phyloP scores from a whole-genome alignment of 2,888 invertebrate species.

The Drosophila vallismaia region DNA sequence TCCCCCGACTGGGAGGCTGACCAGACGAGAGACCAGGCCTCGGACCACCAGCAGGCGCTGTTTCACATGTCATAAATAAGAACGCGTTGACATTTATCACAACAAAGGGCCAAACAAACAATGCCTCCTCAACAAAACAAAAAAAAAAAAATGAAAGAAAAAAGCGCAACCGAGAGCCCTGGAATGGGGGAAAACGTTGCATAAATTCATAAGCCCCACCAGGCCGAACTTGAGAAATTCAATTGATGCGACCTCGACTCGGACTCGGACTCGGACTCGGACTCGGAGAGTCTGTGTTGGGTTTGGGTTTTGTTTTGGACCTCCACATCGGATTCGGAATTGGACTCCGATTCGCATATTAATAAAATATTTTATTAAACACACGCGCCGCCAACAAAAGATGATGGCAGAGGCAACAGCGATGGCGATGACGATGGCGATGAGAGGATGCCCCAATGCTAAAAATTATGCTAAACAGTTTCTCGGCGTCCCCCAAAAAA shows the following conservation, averaged over 20 bases:
- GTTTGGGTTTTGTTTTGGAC: neutral
- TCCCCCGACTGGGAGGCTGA: slow-evolving; percentile 12
- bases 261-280: slow-evolving; percentile 17
- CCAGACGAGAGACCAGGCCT: neutral
- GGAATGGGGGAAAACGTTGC: slow-evolving; percentile 64
- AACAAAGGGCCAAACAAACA: slow-evolving; percentile 72
- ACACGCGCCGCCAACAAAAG: slow-evolving; percentile 67
- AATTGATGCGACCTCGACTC: slow-evolving; percentile 69
- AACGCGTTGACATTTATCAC: slow-evolving; percentile 84
- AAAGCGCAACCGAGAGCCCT: slow-evolving; percentile 23
- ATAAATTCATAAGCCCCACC: slow-evolving; percentile 72
- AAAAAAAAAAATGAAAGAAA: slow-evolving; percentile 19
- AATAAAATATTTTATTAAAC: slow-evolving; percentile 80
- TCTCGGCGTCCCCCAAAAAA: slow-evolving; percentile 65
- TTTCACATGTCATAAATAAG: slow-evolving; percentile 84
- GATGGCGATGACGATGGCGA: slow-evolving; percentile 9
- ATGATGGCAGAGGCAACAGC: no score
- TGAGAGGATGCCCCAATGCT: slow-evolving; percentile 31
- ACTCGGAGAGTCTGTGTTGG: slow-evolving; percentile 2
- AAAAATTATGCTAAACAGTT: slow-evolving; percentile 78
- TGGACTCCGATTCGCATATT: slow-evolving; percentile 68
- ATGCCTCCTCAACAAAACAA: slow-evolving; percentile 11
- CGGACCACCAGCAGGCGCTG: slow-evolving; percentile 73
- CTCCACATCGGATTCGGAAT: slow-evolving; percentile 32
- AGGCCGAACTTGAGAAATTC: slow-evolving; percentile 70